Evolutionary conservation across 2,888 invertebrate species (phyloP), one percentile per base, ranked within the genome.

Genomic region (Tetranychus truncatus): DNA sequence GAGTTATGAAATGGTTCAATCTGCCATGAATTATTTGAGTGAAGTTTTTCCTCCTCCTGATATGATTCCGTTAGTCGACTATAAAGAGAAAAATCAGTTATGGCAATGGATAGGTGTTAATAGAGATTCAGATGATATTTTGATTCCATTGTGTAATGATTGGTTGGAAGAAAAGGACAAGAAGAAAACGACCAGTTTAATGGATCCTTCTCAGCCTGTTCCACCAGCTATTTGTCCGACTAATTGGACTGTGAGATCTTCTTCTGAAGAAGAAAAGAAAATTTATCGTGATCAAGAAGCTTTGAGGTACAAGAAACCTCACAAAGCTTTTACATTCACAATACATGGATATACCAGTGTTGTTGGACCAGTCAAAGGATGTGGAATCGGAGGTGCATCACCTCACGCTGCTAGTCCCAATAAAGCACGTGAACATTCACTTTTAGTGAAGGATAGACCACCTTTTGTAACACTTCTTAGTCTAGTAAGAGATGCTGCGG

Each of bases 91-190:
- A 66, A 81, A 82, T 6, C 83, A 83, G 78, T 82, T 82, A 77
- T 92, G 91, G 83, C 90, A 91, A 81, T 95, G 95, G 95, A 95
- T 95, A 77, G 95, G 95, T 1, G 92, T 92, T 7, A 94, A 94
- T 0, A 86, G 95, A 6, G 95, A 95, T 82, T 89, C 91, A 3
- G 94, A 94, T 82, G 86, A 88, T 5, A 87, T 90, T 67, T 84
- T 95, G 18, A 84, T 87, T 6, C 86, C 88, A 5, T 83, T 94
- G 75, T 92, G 90, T 81, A 87, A 88, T 77, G 88, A 89, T 79
- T 95, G 94, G 91, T 83, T 92, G 78, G 81, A 82, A 73, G 81
- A 81, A 76, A 81, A 81, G 76, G 81, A 81, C 73, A 81, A 81
- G 20, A 77, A 80, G 34, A 77, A 79, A 20, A 46, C 73, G 1